Evolutionary conservation across 2,888 invertebrate genomes (phyloP), one percentile per base, ranked within the genome.

Genomic region (Digitonthophagus gazella): DNA sequence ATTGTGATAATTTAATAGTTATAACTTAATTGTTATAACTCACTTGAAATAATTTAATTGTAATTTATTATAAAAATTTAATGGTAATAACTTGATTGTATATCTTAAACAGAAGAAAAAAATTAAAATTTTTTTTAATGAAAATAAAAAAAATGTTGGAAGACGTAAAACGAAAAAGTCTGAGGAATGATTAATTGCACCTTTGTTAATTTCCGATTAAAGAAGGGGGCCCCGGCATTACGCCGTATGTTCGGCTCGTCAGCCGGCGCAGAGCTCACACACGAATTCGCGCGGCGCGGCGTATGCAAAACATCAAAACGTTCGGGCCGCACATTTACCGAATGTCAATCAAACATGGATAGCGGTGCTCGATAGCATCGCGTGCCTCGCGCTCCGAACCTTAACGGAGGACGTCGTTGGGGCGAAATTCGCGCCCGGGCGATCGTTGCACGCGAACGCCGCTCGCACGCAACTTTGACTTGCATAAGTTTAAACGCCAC

Each of bases 261-360:
- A 44, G 28, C 28, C 28, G 28, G 28, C 28, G 2, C 28, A 44
- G 28, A 44, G 8, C 28, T 44, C 57, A 65, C 28, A 68, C 58
- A 68, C 56, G 64, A 18, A 65, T 11, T 11, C 22, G 16, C 22
- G 56, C 18, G n/a, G 16, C 15, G 15, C 19, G 61, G 71, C 77
- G 71, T 78, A 77, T 78, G 78, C 77, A 77, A 78, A 79, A 78
- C 76, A 79, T 78, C 77, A 78, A 78, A 78, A 77, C 76, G 78
- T 78, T 79, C 78, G 76, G 75, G 74, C 77, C 76, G 79, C 79
- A 77, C 79, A 79, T 80, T 80, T 80, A 78, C 79, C 78, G 77
- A 76, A 76, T 80, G 81, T 80, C 81, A 81, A 80, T 81, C 81
- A 81, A 80, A 78, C 75, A 76, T 74, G 76, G 76, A 77, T 79